A percentile compares a stretch with the other conserved stretches of the same genome.
Evolutionary conservation across 2,797 vertebrate genomes (phyloP).

Genomic region (Saguinus oedipus): DNA sequence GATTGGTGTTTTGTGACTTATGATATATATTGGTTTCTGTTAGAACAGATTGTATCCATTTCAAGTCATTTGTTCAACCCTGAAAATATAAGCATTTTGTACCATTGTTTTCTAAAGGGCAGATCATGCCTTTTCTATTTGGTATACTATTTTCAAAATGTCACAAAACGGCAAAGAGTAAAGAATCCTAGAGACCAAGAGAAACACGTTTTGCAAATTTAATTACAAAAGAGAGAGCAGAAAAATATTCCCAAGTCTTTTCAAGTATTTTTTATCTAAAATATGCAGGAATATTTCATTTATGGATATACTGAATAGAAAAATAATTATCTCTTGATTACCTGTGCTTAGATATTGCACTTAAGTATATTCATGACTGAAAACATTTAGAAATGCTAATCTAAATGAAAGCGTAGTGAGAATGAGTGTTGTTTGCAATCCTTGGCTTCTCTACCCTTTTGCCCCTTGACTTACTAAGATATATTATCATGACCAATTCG

Average conservation of each 20-base stretch:
- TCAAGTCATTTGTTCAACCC: conserved; percentile 63
- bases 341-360: background rate
- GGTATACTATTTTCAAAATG: conserved; percentile 73
- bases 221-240: conserved; percentile 55
- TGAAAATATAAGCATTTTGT: conserved; percentile 53
- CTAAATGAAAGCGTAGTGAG: background rate
- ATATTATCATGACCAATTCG: background rate
- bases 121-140: conserved; percentile 60
- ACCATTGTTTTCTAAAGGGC: conserved; percentile 76
- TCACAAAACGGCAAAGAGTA: conserved; percentile 74
- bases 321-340: conserved; percentile 5
- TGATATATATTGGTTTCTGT: conserved; percentile 7
- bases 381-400: background rate
- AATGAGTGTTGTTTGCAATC: background rate
- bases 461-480: background rate
- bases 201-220: conserved; percentile 73
- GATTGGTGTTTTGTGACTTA: conserved; percentile 43
- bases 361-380: background rate
- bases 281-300: background rate
- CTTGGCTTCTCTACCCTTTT: background rate
- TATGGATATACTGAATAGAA: background rate
- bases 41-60: conserved; percentile 37
- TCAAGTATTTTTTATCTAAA: background rate
- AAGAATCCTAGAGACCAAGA: conserved; percentile 54
- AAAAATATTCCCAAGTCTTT: background rate